Conservation (phyloP, 2,113 vertebrate genomes). For the Nansenia antarctica region DNA sequence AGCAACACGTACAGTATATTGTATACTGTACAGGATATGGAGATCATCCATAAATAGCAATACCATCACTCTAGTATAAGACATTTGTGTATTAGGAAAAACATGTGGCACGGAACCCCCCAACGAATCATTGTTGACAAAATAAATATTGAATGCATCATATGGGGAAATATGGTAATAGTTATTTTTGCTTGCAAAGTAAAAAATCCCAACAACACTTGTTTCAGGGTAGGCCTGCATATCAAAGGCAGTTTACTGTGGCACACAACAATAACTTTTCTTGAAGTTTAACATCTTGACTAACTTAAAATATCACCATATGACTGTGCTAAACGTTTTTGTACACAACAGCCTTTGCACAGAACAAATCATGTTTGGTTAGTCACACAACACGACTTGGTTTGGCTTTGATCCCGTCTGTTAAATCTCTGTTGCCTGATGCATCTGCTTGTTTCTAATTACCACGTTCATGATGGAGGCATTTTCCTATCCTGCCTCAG, state of each 20-base stretch:
- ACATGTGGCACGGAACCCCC: too few species aligned
- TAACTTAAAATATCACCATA: not conserved
- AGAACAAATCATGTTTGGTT: not conserved
- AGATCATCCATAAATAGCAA: too few species aligned
- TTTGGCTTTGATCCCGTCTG: not conserved
- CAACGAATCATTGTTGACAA: too few species aligned
- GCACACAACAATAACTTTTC: not conserved
- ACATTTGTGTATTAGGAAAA: too few species aligned
- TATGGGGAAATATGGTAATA: not conserved
- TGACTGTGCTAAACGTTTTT: not conserved
- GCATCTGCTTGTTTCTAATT: not conserved
- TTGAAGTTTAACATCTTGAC: not conserved
- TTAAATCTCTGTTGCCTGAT: not conserved
- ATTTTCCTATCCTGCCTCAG: not conserved
- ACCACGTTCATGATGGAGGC: not conserved
- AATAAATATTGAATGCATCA: too few species aligned
- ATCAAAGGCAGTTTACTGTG: not conserved
- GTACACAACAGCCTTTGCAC: not conserved
- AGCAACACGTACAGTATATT: too few species aligned
- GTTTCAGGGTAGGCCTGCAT: too few species aligned
- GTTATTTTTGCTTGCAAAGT: not conserved
- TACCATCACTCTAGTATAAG: too few species aligned
- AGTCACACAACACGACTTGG: not conserved
- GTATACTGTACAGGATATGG: too few species aligned
- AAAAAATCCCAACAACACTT: too few species aligned